Base-by-base conservation (phyloP, 1,140 invertebrate genomes). In the Drepana arcuata region DNA sequence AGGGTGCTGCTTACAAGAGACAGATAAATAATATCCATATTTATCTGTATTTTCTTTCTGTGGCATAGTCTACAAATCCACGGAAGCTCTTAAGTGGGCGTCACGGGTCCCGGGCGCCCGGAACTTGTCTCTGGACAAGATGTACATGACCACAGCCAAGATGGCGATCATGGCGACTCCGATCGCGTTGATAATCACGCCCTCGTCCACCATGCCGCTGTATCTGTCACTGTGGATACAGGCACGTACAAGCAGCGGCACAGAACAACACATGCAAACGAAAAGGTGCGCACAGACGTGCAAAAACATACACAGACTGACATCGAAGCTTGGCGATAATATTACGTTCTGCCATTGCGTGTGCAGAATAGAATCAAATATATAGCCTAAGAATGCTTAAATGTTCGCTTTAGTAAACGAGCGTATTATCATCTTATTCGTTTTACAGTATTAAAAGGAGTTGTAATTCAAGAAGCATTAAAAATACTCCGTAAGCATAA, bases 151-250 rank as follows among this genome's bases (percentile, higher is more conserved):
- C 37, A 93, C 82, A 34, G 92, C 89, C 32, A 87, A 87, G 44
- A 93, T 85, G 30, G 87, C 89, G 38, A 93, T 86, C 54, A 93
- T 75, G 37, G 87, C 86, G 49, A 91, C 86, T 13, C 89, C 92
- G 48, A 93, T 85, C 4, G 88, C 87, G 73, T 93, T 94, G 61
- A 93, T 86, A 41, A 94, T 88, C 37, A 92, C 88, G 3, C 86
- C 89, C 73, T 93, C 90, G 50, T 91, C 86, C 24, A 83, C 83
- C 66, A 87, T 84, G 41, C 86, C 69, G 52, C 85, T 84, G 74
- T 92, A 91, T 34, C 72, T 60, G 47, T 86, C 78, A 52, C 88
- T 90, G 85, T 54, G 70, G 57, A 79, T 69, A 62, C 55, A 48
- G 42, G 63, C 54, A 71, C 60, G 48, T 68, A 66, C 68, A 70